Conservation (phyloP, 92 coral and sea anemone genomes). For the Zoanthus sansibaricus region DNA sequence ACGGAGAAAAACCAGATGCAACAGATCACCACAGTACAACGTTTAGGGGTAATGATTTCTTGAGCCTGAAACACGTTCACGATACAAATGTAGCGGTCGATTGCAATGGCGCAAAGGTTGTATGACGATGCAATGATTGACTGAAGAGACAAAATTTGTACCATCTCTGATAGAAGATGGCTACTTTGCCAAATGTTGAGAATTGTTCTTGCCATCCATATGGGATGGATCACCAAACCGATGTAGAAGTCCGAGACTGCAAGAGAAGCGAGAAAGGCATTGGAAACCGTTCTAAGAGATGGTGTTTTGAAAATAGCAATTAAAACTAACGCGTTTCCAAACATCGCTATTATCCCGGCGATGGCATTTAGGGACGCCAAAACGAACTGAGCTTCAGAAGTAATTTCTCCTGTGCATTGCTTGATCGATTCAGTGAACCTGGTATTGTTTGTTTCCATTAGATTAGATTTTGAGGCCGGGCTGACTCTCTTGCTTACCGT, state of each 20-base stretch:
- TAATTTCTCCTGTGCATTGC: conserved; percentile 20
- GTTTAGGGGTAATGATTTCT: conserved; percentile 33
- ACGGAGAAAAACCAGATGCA: conserved; percentile 60
- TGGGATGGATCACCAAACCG: conserved; percentile 55
- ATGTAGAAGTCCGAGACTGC: conserved; percentile 64
- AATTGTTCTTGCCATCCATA: conserved; percentile 43
- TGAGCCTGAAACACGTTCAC: conserved; percentile 50
- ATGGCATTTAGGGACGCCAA: conserved; percentile 24
- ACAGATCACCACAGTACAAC: conserved; percentile 22
- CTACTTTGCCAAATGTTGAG: conserved; percentile 42
- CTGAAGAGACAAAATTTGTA: conserved; percentile 56
- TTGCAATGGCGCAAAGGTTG: conserved; percentile 60
- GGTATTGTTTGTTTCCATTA: conserved; percentile 20
- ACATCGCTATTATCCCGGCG: conserved; percentile 56
- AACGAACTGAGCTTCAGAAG: background rate
- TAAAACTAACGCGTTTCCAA: conserved; percentile 61
- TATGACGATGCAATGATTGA: conserved; percentile 63
- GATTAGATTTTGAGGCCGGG: background rate
- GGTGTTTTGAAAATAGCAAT: conserved; percentile 61
- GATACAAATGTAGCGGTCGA: conserved; percentile 67
- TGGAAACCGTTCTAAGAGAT: conserved; percentile 57
- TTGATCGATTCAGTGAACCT: background rate
- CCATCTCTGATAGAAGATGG: conserved; percentile 40
- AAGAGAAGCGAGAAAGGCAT: conserved; percentile 62
- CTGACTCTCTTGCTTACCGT: background rate